Evolutionary conservation across 2,113 vertebrate genomes (phyloP).

Genomic region (Cottus gobio): DNA sequence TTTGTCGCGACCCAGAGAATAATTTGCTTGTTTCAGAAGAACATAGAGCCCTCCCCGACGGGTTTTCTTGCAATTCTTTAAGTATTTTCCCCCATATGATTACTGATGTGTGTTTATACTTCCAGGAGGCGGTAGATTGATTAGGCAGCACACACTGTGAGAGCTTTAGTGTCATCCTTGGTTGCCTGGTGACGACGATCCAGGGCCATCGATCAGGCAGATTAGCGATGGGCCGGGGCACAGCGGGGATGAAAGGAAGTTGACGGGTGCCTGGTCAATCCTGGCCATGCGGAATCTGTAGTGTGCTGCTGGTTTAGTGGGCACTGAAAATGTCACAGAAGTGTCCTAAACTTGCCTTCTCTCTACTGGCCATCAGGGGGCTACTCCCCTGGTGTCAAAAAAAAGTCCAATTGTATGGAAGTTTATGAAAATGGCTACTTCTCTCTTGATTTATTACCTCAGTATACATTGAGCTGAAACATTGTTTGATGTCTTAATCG

Average conservation of each 20-base stretch:
- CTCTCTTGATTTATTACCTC: too few relatives aligned
- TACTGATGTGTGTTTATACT: slow-evolving; percentile 5
- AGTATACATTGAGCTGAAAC: too few relatives aligned
- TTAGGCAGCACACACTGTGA: slow-evolving; percentile 19
- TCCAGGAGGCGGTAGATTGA: slow-evolving; percentile 25
- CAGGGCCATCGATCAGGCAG: slow-evolving; percentile 72
- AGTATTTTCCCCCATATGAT: slow-evolving; percentile 2
- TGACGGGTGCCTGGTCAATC: slow-evolving; percentile 57
- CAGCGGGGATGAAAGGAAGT: slow-evolving; percentile 62
- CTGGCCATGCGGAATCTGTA: slow-evolving; percentile 25
- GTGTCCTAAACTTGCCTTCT: too few relatives aligned
- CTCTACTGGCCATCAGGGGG: too few relatives aligned
- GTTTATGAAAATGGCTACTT: too few relatives aligned
- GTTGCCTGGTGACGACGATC: slow-evolving; percentile 76
- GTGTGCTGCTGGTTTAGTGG: slow-evolving; percentile 32
- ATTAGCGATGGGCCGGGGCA: slow-evolving; percentile 61
- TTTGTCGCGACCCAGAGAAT: slow-evolving; percentile 6
- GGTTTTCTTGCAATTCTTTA: slow-evolving; percentile 1
- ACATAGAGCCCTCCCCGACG: not conserved
- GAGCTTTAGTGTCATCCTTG: slow-evolving; percentile 59
- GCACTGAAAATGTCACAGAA: slow-evolving; percentile 62
- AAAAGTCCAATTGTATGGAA: too few relatives aligned
- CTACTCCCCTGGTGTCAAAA: too few relatives aligned
- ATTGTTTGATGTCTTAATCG: not conserved
- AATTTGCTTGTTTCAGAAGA: slow-evolving; percentile 9